phyloP scores from a whole-genome alignment of 2,888 invertebrate species.

The Ichneumoninae sp. region DNA sequence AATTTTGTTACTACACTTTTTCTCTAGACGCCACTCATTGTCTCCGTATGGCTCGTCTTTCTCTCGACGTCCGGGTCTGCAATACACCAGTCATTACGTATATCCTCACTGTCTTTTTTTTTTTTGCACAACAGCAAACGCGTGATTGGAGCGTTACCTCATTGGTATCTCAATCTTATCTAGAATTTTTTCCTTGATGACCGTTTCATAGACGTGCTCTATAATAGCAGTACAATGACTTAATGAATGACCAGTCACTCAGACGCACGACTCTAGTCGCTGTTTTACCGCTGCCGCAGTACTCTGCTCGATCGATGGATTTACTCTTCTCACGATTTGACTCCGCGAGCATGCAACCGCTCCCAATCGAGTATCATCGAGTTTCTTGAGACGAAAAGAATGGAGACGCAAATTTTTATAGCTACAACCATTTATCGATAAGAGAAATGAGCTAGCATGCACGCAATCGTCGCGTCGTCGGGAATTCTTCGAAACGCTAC shows the following conservation, averaged over 20 bases:
- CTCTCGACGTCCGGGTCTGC: constrained; percentile 36
- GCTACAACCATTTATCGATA: constrained; percentile 35
- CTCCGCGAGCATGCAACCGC: constrained; percentile 39
- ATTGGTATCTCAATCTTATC: constrained; percentile 60
- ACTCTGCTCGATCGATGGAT: constrained; percentile 9
- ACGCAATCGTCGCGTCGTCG: constrained; percentile 32
- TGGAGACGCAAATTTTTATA: background rate
- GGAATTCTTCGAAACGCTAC: constrained; percentile 16
- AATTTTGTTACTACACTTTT: background rate
- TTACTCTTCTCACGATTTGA: constrained; percentile 18
- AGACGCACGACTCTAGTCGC: background rate
- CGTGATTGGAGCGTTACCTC: constrained; percentile 55
- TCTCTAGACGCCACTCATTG: constrained; percentile 1
- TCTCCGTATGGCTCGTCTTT: background rate
- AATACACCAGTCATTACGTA: constrained; percentile 56
- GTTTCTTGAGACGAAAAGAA: background rate
- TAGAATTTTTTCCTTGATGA: constrained; percentile 44
- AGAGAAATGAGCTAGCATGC: constrained; percentile 44
- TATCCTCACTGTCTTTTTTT: background rate
- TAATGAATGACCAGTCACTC: constrained; percentile 49
- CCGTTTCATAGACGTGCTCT: constrained; percentile 38
- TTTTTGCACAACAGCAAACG: constrained; percentile 48
- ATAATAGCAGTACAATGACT: constrained; percentile 55
- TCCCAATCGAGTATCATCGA: constrained; percentile 35
- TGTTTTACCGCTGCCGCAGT: constrained; percentile 2